Evolutionary conservation across 2,797 vertebrate species (phyloP).

Genomic region (Rhinichthys osculus): DNA sequence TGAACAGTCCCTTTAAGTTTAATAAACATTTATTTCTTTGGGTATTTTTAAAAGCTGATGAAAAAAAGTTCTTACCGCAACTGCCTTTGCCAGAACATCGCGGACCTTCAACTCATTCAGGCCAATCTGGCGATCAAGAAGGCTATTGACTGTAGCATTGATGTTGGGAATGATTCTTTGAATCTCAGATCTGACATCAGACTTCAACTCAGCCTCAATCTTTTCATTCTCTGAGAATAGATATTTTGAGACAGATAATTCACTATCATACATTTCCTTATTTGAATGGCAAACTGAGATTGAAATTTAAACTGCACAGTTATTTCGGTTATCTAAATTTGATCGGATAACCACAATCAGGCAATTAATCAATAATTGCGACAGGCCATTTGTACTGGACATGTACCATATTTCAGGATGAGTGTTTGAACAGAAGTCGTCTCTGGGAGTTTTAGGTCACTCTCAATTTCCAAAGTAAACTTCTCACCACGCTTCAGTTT

Average conservation of each 20-base stretch:
- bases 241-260: conserved; percentile 4
- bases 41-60: not conserved
- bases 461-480: conserved; percentile 79
- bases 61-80: conserved; percentile 78
- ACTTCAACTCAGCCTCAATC: conserved; percentile 83
- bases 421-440: conserved; percentile 79
- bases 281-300: not conserved
- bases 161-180: conserved; percentile 68
- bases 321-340: not conserved
- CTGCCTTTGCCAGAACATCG: conserved; percentile 82
- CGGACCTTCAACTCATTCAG: conserved; percentile 84
- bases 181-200: conserved; percentile 79
- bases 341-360: not conserved
- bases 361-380: not conserved
- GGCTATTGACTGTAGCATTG: no score
- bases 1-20: not conserved
- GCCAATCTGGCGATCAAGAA: conserved; percentile 83
- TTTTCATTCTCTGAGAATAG: conserved; percentile 82
- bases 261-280: not conserved
- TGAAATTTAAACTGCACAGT: not conserved
- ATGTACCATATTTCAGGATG: conserved; percentile 83
- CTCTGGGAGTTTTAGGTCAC: conserved; percentile 77
- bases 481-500: conserved; percentile 74
- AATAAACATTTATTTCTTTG: not conserved
- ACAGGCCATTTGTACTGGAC: not conserved